Evolutionary conservation across 1,140 invertebrate species (phyloP), one percentile per base, ranked within the genome.

Genomic region (Belonocnema kinseyi): DNA sequence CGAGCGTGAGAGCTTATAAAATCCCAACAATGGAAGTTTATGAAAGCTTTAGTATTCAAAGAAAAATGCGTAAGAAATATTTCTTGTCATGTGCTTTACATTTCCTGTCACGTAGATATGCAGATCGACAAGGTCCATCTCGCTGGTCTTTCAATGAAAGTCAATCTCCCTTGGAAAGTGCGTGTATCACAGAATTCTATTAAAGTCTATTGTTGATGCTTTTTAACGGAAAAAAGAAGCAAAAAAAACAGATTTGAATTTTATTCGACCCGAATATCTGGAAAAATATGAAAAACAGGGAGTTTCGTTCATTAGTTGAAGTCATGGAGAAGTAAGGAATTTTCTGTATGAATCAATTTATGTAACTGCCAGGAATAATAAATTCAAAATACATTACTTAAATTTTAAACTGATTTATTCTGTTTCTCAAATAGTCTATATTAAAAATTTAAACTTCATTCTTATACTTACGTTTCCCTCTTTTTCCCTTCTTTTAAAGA

Each of bases 11-110:
- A 66, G 58, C 21, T 40, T 66, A 66, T 66, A 66, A 66, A 66
- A 26, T 26, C 58, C 11, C n/a, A 26, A 66, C 26, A 26, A 66
- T 66, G 12, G 26, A 66, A 66, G 58, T 40, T 66, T 16, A 21
- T 66, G 58, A 66, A 26, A 66, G 58, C 58, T 33, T 66, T 21
- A 16, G 40, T 16, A 66, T 66, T 66, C 58, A 66, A 21, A 66
- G 61, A n/a, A 16, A 14, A 66, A 40, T 21, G 40, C 19, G 26
- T 66, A 66, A 66, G n/a, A 66, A 66, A 66, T 33, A 66, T 66
- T 66, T 66, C 61, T 66, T 33, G 61, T 66, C 61, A 66, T 66
- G 61, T 66, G 26, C 61, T 66, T 66, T 66, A 33, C 61, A 21
- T 66, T 66, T 66, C 61, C 61, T 40, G 61, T n/a, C 61, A 66